Evolutionary conservation across 2,113 vertebrate species (phyloP), one percentile per base, ranked within the genome.

Genomic region (Podiceps cristatus): DNA sequence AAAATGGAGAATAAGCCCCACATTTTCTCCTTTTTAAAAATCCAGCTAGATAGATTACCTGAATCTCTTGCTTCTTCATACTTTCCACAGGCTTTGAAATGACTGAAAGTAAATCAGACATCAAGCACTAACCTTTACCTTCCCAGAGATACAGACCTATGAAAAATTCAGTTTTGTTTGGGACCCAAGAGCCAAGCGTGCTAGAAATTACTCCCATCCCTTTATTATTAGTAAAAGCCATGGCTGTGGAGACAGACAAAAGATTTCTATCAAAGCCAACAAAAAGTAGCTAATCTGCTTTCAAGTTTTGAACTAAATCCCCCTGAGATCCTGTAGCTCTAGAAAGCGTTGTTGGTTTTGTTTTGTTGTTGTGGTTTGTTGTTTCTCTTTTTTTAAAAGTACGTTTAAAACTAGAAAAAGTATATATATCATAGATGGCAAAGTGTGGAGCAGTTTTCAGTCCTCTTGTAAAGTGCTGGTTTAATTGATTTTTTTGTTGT

Each of bases 401-500:
- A 50, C 53, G 37, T 68, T 96, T 95, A 87, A 97, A 95, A 56
- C 20, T 25, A 71, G 62, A 5, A 13, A 23, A 53, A 5, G 45
- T 13, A 66, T 44, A 31, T 67, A 44, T 72, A 78, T 89, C 35
- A 66, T 80, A 88, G 82, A 69, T 67, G 80, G 76, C 8, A 78
- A 90, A 96, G 72, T 44, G 49, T 72, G 45, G 49, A 86, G 22
- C 33, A 49, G 18, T 93, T 94, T 87, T 74, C 58, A 90, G 23
- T 56, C 96, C 33, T 93, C 42, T 87, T 96, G 96, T 91, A 78
- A 97, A 94, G 76, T 62, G 60, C 73, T 93, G 87, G 78, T 89
- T 96, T 97, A 97, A 97, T 96, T 96, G 87, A 94, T 96, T 96
- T 96, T 95, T 72, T 67, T 90, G 47, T 91, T 91, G 79, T 44